A percentile compares a stretch with the other conserved stretches of the same genome.
phyloP scores from a whole-genome alignment of 2,888 invertebrate species.

The Nephrotoma appendiculata region DNA sequence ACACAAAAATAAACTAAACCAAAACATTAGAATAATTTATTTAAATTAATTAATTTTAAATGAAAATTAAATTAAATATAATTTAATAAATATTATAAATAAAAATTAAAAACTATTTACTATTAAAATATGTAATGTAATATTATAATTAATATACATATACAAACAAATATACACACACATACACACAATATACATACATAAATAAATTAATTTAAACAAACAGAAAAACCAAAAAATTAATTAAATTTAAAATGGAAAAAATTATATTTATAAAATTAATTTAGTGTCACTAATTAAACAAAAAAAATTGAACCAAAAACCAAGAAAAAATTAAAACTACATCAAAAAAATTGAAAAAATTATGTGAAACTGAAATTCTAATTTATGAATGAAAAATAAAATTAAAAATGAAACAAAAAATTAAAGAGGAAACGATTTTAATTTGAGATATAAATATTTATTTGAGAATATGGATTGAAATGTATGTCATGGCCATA shows the following conservation, averaged over 20 bases:
- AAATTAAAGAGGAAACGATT: neutral
- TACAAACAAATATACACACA: constrained; percentile 1
- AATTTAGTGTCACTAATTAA: neutral
- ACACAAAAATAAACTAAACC: neutral
- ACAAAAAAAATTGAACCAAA: neutral
- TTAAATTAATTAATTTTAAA: constrained; percentile 17
- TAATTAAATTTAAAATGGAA: neutral
- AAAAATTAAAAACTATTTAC: constrained; percentile 8
- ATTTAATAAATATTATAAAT: constrained; percentile 5
- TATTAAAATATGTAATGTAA: constrained; percentile 2
- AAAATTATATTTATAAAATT: neutral
- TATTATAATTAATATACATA: neutral
- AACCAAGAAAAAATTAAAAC: neutral
- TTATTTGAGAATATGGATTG: too few relatives aligned
- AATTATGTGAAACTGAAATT: neutral
- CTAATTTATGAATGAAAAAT: neutral
- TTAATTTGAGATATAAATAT: too few relatives aligned
- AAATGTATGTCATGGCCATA: too few relatives aligned
- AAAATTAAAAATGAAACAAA: neutral
- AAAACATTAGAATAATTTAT: constrained; percentile 10
- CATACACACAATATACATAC: neutral
- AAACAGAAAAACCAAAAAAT: neutral
- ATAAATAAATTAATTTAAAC: neutral
- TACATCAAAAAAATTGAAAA: neutral
- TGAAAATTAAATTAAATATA: neutral